A percentile compares a stretch with the other conserved stretches of the same genome.
These are phyloP conservation scores for Cygnus olor DNA, from an alignment of 2,797 vertebrate genomes.

Conservation along the genomic window DNA sequence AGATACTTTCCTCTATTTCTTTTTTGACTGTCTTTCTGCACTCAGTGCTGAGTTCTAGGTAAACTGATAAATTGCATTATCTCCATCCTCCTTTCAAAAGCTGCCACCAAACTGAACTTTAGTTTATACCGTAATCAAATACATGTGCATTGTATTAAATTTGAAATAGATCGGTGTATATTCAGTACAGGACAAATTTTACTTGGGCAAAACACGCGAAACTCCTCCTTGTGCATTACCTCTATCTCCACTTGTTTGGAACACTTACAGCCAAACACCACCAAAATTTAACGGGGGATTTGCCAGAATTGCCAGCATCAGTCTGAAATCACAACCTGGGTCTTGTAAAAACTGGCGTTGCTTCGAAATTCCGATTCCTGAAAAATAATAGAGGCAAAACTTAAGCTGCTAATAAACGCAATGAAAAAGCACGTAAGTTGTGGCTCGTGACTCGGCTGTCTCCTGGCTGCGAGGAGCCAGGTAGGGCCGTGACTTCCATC, in stretches of 20 bases:
- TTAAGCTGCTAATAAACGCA: background rate
- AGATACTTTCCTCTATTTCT: background rate
- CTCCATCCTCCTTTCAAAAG: background rate
- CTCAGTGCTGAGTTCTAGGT: too few relatives aligned
- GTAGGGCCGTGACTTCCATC: background rate
- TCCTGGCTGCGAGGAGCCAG: background rate
- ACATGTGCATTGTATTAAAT: background rate
- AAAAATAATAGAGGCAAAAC: background rate
- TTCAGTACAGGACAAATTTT: background rate
- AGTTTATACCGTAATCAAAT: background rate
- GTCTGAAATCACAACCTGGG: background rate
- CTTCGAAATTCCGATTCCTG: background rate
- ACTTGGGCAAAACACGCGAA: too few relatives aligned
- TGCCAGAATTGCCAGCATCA: background rate
- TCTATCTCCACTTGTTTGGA: background rate
- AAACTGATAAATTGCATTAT: background rate
- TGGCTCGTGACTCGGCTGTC: background rate
- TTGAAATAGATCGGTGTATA: background rate
- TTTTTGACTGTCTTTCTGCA: background rate
- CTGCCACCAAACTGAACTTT: rapidly evolving
- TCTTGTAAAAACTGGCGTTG: background rate
- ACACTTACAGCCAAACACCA: background rate
- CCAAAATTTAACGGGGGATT: background rate
- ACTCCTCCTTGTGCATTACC: background rate
- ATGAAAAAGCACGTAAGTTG: background rate